Evolutionary conservation across 2,797 vertebrate genomes (phyloP).

Genomic region (Sebastes miniatus): DNA sequence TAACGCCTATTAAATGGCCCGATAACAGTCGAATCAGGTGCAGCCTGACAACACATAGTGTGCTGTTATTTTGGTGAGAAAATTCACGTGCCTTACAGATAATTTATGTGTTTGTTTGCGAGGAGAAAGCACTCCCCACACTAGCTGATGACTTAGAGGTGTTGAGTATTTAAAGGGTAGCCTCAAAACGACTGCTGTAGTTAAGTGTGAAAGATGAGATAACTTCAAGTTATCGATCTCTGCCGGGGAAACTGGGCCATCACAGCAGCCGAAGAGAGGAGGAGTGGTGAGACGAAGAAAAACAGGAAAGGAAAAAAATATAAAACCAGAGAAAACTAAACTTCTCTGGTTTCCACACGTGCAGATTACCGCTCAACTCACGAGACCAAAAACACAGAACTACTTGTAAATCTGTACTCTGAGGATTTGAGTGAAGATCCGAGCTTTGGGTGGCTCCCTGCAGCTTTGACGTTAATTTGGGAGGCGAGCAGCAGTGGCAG

Average conservation of each 20-base stretch:
- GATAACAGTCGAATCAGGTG: too few relatives aligned
- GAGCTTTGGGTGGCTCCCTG: conserved; percentile 34
- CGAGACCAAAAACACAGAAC: neutral
- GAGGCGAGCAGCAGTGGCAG: conserved; percentile 23
- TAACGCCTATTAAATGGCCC: too few relatives aligned
- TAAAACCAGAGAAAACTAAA: neutral
- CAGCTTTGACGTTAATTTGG: conserved; percentile 46
- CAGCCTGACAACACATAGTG: too few relatives aligned
- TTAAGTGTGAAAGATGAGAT: conserved; percentile 5
- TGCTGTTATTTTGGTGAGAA: too few relatives aligned
- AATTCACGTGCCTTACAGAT: neutral
- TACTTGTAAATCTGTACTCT: conserved; percentile 16
- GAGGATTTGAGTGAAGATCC: conserved; percentile 33
- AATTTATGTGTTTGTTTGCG: neutral
- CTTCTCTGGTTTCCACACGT: neutral
- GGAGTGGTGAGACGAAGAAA: neutral
- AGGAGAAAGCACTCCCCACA: neutral
- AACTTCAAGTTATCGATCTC: neutral
- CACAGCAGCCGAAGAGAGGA: neutral
- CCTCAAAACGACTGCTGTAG: neutral
- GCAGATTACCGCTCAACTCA: neutral
- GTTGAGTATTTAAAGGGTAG: neutral
- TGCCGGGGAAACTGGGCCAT: conserved; percentile 3
- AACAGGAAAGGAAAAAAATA: neutral
- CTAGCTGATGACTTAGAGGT: neutral